phyloP scores from a whole-genome alignment of 2,113 vertebrate species.

The Gallinago paraguaiae region DNA sequence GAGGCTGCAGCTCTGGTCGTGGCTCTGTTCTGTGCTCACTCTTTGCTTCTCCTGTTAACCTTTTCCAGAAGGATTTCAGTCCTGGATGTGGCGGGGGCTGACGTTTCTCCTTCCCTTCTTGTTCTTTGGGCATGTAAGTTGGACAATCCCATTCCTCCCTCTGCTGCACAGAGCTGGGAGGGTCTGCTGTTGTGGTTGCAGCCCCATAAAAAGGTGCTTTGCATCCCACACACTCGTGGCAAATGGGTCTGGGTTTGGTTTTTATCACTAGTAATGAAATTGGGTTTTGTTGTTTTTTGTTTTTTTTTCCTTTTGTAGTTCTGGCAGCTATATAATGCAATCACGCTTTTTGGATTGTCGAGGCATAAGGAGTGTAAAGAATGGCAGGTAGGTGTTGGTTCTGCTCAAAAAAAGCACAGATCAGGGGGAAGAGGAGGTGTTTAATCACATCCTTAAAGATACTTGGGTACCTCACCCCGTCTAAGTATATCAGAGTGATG shows the following conservation, averaged over 20 bases:
- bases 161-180: accelerated
- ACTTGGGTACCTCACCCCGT: neutral
- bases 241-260: neutral
- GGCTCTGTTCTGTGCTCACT: neutral
- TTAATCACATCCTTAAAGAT: neutral
- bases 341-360: constrained; percentile 90
- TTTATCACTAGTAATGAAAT: neutral
- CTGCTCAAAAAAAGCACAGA: neutral
- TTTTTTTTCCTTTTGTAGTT: constrained; percentile 75
- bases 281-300: neutral
- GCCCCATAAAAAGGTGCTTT: neutral
- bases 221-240: accelerated
- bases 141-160: neutral
- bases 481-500: neutral
- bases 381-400: constrained; percentile 88
- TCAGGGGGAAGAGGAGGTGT: neutral
- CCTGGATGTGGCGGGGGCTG: constrained; percentile 99
- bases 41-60: neutral
- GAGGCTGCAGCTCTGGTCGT: neutral
- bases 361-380: constrained; percentile 90
- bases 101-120: constrained; percentile 95
- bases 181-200: neutral
- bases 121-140: constrained; percentile 97
- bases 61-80: constrained; percentile 94
- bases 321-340: constrained; percentile 96